Base-by-base conservation (phyloP, 2,888 invertebrate species). In the Tachina grossa region DNA sequence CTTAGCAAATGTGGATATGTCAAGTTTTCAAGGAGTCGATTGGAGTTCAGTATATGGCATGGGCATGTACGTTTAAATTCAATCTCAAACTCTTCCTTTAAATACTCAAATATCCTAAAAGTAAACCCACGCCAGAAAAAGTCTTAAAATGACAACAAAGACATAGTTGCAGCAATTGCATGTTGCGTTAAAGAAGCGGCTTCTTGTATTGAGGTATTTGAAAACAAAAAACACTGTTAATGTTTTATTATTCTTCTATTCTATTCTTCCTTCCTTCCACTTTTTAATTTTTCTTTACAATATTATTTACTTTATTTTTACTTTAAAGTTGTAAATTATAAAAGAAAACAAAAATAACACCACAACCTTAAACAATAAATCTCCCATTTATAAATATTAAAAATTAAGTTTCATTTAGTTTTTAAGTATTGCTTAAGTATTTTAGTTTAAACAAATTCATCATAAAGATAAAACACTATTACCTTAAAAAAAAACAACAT, bases 31-130 rank as follows among this genome's bases (percentile, higher is more conserved):
- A 93, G 96, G 97, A 84, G 96, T 97, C 89, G 97, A 97, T 93
- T 97, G 97, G 97, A 95, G 96, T 90, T 96, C 96, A 90, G 96
- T 97, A 96, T 97, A 97, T 93, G 97, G 97, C 91, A 96, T 97
- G 94, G 97, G 97, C 92, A 97, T 97, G 97, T 97, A 97, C 94
- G 97, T 97, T 89, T 92, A 92, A 91, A 88, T 57, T 31, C 51
- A 49, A 83, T 69, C 43, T 59, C 11, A 41, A 66, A 74, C 51
- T 78, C 83, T 84, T 78, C 61, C 71, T 79, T 72, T 43, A 55
- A 84, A 77, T 59, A 65, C 45, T 63, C 43, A 63, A 47, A 16
- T 49, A 49, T 57, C 53, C 39, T 19, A 68, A 77, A 72, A 19
- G 41, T 2, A 31, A 65, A 47, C 47, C 51, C 31, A 66, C 13